Conservation (phyloP, 2,888 invertebrate species). For the Drosophila rubida region DNA sequence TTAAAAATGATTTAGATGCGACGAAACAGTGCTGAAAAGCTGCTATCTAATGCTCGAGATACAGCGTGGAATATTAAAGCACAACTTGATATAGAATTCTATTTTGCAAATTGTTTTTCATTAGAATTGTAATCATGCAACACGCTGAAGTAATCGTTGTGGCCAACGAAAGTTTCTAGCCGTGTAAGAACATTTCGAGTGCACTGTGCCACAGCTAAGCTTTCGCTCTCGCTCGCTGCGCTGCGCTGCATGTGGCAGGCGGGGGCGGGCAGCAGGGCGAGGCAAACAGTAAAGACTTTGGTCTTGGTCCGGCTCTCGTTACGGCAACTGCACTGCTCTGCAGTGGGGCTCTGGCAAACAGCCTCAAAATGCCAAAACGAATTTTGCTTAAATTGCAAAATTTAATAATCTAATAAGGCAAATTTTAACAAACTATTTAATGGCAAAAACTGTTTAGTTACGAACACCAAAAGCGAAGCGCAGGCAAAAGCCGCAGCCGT, state of each 20-base stretch:
- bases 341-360: conserved; percentile 4
- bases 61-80: no score
- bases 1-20: conserved; percentile 67
- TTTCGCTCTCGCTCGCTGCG: conserved; percentile 11
- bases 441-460: conserved; percentile 69
- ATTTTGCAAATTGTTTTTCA: not conserved
- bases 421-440: conserved; percentile 81
- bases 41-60: no score
- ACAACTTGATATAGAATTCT: no score
- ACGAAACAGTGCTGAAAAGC: not conserved
- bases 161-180: not conserved
- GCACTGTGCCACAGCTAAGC: conserved; percentile 23
- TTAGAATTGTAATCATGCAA: not conserved
- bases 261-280: not conserved
- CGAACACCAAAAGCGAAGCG: conserved; percentile 22
- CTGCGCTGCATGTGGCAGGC: not conserved
- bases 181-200: conserved; percentile 4
- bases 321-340: no score
- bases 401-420: conserved; percentile 79
- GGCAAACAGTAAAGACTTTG: not conserved
- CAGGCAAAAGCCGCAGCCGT: conserved; percentile 34
- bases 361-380: conserved; percentile 63
- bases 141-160: not conserved
- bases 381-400: conserved; percentile 78
- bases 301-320: not conserved